Evolutionary conservation across 1,140 invertebrate species (phyloP).

Genomic region (Drosophila lini): DNA sequence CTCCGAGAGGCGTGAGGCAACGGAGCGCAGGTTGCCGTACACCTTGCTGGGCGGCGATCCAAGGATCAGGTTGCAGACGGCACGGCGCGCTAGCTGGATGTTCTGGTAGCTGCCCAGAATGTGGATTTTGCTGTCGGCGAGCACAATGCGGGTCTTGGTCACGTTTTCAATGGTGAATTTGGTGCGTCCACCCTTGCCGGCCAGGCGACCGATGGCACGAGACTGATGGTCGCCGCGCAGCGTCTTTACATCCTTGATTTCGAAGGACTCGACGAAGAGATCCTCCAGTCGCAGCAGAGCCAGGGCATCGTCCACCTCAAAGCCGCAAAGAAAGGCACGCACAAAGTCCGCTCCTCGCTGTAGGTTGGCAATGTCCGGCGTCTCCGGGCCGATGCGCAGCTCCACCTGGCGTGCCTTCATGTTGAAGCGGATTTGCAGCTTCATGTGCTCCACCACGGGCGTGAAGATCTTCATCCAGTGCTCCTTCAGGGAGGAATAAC

Average conservation of each 20-base stretch:
- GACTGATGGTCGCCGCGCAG: constrained; percentile 98
- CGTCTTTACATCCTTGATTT: constrained; percentile 98
- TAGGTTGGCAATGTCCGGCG: constrained; percentile 94
- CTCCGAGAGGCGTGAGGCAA: constrained; percentile 92
- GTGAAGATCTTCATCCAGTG: constrained; percentile 99
- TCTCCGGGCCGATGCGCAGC: constrained; percentile 87
- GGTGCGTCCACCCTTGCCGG: constrained; percentile 98
- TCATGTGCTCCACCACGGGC: constrained; percentile 97
- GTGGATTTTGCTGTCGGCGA: constrained; percentile 98
- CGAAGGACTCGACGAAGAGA: constrained; percentile 98
- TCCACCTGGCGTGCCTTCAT: constrained; percentile 91
- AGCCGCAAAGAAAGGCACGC: constrained; percentile 97
- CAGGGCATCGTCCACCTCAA: constrained; percentile 98
- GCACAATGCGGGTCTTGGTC: constrained; percentile 98
- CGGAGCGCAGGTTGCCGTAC: constrained; percentile 95
- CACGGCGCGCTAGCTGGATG: constrained; percentile 96
- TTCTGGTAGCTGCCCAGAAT: constrained; percentile 99
- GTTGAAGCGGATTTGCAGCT: constrained; percentile 98
- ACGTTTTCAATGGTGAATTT: constrained; percentile 99
- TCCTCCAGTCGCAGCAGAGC: constrained; percentile 98
- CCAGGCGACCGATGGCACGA: constrained; percentile 97
- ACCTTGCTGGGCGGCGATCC: constrained; percentile 98
- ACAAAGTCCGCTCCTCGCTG: constrained; percentile 99
- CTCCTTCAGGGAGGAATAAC: constrained; percentile 97
- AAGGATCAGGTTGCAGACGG: constrained; percentile 99